phyloP scores from a whole-genome alignment of 1,140 invertebrate genomes.

The Neuroterus valhalla region DNA sequence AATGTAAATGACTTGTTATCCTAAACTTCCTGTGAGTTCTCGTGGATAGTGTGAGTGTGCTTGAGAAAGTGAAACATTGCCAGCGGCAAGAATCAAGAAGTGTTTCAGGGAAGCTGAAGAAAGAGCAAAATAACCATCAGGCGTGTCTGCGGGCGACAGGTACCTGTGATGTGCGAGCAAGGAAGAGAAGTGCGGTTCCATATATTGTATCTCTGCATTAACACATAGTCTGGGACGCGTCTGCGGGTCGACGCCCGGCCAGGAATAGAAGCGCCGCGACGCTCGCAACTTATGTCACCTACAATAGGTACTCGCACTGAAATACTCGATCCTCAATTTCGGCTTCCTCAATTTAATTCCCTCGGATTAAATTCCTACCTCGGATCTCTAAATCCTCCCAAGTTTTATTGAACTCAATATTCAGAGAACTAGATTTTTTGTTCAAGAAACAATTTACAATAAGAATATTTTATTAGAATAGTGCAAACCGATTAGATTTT shows the following conservation, averaged over 20 bases:
- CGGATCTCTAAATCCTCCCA: too few species aligned
- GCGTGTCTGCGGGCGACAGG: constrained; percentile 47
- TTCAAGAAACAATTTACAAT: constrained; percentile 48
- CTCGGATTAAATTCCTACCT: constrained; percentile 36
- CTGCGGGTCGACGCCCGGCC: constrained; percentile 73
- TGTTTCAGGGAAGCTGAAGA: neutral
- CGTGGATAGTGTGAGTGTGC: too few species aligned
- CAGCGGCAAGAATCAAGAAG: neutral
- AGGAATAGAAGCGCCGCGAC: constrained; percentile 71
- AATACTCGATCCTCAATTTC: constrained; percentile 54
- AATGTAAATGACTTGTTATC: too few species aligned
- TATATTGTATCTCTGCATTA: constrained; percentile 59
- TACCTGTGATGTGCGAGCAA: constrained; percentile 47
- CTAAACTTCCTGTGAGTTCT: too few species aligned
- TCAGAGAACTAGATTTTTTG: constrained; percentile 45
- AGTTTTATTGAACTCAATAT: constrained; percentile 48
- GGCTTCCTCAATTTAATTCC: constrained; percentile 3
- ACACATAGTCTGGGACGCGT: constrained; percentile 71
- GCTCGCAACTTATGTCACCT: constrained; percentile 70
- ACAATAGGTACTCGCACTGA: constrained; percentile 58
- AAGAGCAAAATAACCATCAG: constrained; percentile 39
- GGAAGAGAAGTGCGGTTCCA: constrained; percentile 9
- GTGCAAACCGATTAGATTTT: too few species aligned
- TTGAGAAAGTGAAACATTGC: too few species aligned
- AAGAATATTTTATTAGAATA: too few species aligned